phyloP scores from a whole-genome alignment of 2,797 vertebrate genomes.

The Manis pentadactyla region DNA sequence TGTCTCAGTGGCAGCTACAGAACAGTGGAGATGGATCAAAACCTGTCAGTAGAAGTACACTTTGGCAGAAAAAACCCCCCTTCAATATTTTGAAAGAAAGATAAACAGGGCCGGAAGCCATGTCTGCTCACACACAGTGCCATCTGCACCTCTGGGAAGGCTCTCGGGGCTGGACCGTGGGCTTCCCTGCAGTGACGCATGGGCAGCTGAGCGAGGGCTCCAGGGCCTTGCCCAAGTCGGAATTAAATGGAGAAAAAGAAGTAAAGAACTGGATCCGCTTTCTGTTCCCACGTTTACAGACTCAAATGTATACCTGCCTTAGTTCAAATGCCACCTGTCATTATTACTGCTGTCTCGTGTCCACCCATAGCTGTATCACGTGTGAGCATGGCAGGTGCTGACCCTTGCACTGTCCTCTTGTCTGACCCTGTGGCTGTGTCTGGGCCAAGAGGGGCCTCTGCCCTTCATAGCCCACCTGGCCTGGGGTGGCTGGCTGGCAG shows the following conservation, averaged over 20 bases:
- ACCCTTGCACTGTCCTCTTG: neutral
- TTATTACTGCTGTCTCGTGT: no score
- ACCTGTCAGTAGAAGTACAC: neutral
- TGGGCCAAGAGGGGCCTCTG: neutral
- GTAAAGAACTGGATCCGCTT: neutral
- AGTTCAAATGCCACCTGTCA: rapidly evolving
- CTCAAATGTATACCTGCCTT: neutral
- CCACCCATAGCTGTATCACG: neutral
- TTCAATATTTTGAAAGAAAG: neutral
- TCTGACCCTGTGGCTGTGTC: no score
- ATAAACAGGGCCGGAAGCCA: neutral
- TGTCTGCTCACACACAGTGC: rapidly evolving
- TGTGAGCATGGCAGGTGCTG: neutral
- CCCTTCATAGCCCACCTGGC: neutral
- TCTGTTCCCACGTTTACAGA: neutral
- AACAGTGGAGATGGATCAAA: neutral
- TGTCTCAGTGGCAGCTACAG: neutral
- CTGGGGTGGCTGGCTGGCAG: neutral
- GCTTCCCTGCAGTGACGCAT: rapidly evolving
- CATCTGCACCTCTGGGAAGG: no score
- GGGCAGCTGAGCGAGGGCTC: neutral
- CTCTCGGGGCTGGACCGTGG: neutral
- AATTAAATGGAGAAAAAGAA: neutral
- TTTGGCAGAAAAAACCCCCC: neutral
- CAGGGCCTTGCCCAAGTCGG: neutral